Evolutionary conservation across 2,113 vertebrate species (phyloP), one percentile per base, ranked within the genome.

Genomic region (Echinops telfairi): DNA sequence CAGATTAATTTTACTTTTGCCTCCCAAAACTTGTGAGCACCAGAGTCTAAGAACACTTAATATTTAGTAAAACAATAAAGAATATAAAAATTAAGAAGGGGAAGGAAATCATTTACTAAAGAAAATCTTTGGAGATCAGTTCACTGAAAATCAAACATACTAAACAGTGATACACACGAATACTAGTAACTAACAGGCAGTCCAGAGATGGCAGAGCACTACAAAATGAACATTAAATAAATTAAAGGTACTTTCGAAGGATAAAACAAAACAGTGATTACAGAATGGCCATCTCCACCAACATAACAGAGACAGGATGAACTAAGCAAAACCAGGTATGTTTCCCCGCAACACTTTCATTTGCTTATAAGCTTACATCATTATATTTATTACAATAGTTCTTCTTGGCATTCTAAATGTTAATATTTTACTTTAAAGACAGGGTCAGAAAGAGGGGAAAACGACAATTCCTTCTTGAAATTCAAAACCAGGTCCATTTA

Each of bases 111-210:
- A 27, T 92, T 97, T 96, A 98, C 97, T 98, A 98, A 97, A 98
- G 98, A 97, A 98, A 98, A 97, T 99, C 99, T 99, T 99, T 99
- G 99, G 99, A 99, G 98, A 98, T 98, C 96, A 80, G 97, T 98
- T 98, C 97, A 98, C 98, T 98, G 96, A 95, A 97, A 97, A 97
- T 95, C 94, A 95, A 97, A 97, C 93, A 96, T 96, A 98, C 92
- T 97, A 97, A 97, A 95, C 97, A 97, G 97, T 96, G 98, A 98
- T 97, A 98, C 98, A 98, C 97, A 98, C 97, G 98, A 97, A 98
- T 98, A 98, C 98, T 97, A 98, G 94, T 95, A 96, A 95, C 97
- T 98, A 97, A 97, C 96, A 94, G 97, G 97, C 95, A 97, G 94
- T 97, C 85, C 91, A 97, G 96, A 92, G 97, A 97, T 83, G 97